These are phyloP conservation scores for Trichogramma pretiosum DNA, from an alignment of 1,140 invertebrate genomes.

Conservation along the genomic window DNA sequence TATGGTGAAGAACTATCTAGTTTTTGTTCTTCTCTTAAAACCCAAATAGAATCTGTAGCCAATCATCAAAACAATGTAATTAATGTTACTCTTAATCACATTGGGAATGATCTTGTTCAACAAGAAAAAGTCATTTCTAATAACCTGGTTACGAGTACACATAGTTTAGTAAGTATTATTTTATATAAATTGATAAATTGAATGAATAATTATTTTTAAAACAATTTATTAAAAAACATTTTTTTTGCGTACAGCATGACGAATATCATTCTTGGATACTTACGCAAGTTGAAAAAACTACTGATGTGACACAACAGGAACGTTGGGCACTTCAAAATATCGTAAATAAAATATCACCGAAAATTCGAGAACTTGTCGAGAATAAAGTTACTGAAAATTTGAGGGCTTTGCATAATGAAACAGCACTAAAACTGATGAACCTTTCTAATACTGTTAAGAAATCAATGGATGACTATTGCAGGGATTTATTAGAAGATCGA, in stretches of 20 bases:
- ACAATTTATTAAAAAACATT: neutral
- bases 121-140: slow-evolving; percentile 17
- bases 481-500: slow-evolving; percentile 21
- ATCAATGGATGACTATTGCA: slow-evolving; percentile 26
- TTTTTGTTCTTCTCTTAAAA: slow-evolving; percentile 29
- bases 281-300: slow-evolving; percentile 21
- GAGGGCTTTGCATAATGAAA: slow-evolving; percentile 21
- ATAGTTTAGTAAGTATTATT: slow-evolving; percentile 25
- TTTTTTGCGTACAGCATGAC: slow-evolving; percentile 24
- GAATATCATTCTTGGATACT: slow-evolving; percentile 29
- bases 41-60: slow-evolving; percentile 25
- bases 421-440: slow-evolving; percentile 27
- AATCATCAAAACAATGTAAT: slow-evolving; percentile 21
- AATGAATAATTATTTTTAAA: neutral
- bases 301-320: slow-evolving; percentile 25
- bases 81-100: slow-evolving; percentile 22
- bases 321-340: slow-evolving; percentile 20
- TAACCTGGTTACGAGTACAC: slow-evolving; percentile 24
- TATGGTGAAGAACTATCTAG: slow-evolving; percentile 28
- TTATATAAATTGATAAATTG: neutral
- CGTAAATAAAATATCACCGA: slow-evolving; percentile 24
- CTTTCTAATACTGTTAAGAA: slow-evolving; percentile 24
- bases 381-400: slow-evolving; percentile 32
- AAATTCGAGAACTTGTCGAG: slow-evolving; percentile 27
- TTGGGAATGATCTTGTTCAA: slow-evolving; percentile 25